Conservation (phyloP, 1,140 invertebrate genomes). For the Bradynema listronoti region DNA sequence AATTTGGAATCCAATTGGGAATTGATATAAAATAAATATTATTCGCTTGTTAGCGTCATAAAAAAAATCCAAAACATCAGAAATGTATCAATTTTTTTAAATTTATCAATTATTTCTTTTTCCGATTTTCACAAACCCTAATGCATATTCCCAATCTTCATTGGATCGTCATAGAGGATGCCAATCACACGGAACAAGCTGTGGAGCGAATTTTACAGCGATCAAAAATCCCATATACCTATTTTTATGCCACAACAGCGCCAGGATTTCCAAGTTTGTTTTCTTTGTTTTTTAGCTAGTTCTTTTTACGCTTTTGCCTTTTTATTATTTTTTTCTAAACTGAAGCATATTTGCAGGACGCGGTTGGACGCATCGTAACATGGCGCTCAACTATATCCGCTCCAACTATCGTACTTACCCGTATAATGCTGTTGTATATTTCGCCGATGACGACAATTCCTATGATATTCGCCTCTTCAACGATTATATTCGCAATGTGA, state of each 20-base stretch:
- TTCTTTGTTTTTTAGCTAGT: slow-evolving; percentile 12
- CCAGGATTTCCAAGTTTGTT: slow-evolving; percentile 37
- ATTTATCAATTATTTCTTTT: neutral
- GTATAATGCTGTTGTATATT: slow-evolving; percentile 51
- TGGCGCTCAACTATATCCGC: slow-evolving; percentile 77
- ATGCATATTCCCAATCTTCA: slow-evolving; percentile 39
- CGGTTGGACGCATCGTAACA: slow-evolving; percentile 66
- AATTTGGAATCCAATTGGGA: neutral
- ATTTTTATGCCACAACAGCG: slow-evolving; percentile 42
- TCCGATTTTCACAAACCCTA: slow-evolving; percentile 40
- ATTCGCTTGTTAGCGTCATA: too few species aligned
- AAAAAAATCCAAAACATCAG: too few species aligned
- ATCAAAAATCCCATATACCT: slow-evolving; percentile 36
- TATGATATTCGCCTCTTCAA: slow-evolving; percentile 55
- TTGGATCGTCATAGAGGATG: slow-evolving; percentile 42
- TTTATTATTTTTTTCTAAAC: too few species aligned
- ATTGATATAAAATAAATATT: neutral
- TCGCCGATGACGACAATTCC: slow-evolving; percentile 54
- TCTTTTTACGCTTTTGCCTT: slow-evolving; percentile 2
- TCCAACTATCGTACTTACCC: slow-evolving; percentile 62
- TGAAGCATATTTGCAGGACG: slow-evolving; percentile 13
- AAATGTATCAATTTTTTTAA: neutral
- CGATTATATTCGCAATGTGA: slow-evolving; percentile 71
- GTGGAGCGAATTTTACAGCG: slow-evolving; percentile 36
- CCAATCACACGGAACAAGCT: slow-evolving; percentile 27